Conservation (phyloP, 92 coral and sea anemone genomes). For the Parazoanthus atlanticus region DNA sequence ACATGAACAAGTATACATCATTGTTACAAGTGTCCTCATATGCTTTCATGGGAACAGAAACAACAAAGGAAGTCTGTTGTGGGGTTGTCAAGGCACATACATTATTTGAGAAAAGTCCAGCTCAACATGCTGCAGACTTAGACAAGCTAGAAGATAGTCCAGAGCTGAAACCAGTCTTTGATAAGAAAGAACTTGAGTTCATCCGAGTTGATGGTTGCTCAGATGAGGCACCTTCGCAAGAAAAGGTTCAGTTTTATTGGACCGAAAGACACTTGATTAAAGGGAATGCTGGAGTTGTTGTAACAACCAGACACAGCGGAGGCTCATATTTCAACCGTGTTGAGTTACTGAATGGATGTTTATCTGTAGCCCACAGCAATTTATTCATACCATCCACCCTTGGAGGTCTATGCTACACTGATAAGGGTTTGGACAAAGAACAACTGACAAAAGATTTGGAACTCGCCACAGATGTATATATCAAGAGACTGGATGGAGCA, state of each 20-base stretch:
- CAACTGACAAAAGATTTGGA: conserved; percentile 53
- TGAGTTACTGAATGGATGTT: conserved; percentile 61
- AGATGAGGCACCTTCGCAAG: conserved; percentile 64
- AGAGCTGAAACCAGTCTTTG: conserved; percentile 30
- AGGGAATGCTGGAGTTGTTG: conserved; percentile 34
- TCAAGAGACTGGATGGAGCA: conserved; percentile 59
- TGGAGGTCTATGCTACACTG: conserved; percentile 53
- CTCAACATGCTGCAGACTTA: conserved; percentile 65
- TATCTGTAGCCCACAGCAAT: conserved; percentile 54
- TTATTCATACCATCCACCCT: conserved; percentile 68
- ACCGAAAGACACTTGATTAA: conserved; percentile 57
- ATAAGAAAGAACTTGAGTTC: conserved; percentile 53
- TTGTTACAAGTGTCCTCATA: conserved; percentile 55
- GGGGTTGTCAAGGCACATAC: conserved; percentile 63
- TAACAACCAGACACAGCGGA: conserved; percentile 66
- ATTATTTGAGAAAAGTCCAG: conserved; percentile 54
- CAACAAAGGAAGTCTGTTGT: conserved; percentile 56
- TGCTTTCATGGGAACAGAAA: conserved; percentile 47
- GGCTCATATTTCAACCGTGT: conserved; percentile 58
- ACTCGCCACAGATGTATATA: conserved; percentile 64
- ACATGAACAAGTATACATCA: conserved; percentile 62
- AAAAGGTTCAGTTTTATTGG: conserved; percentile 65
- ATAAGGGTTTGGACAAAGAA: conserved; percentile 54
- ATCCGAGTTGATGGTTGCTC: conserved; percentile 66
- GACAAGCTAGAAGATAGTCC: conserved; percentile 51